phyloP scores from a whole-genome alignment of 2,113 vertebrate species.

The Synodontis membranacea region DNA sequence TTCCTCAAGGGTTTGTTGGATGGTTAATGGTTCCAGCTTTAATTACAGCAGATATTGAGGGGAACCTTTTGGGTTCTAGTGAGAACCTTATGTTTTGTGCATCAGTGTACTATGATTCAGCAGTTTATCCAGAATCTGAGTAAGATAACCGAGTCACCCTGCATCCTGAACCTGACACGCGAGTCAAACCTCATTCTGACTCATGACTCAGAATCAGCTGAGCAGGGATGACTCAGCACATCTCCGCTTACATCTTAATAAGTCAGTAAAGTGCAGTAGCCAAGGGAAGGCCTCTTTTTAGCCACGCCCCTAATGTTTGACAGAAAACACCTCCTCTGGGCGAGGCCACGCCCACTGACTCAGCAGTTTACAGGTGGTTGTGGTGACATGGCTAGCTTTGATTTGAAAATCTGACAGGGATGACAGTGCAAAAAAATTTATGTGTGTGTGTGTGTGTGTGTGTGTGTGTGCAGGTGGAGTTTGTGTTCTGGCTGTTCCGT shows the following conservation, averaged over 20 bases:
- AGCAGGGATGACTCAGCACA: not conserved
- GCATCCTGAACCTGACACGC: not conserved
- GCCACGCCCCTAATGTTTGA: not conserved
- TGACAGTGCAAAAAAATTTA: not conserved
- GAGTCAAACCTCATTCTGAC: not conserved
- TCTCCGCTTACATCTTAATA: not conserved
- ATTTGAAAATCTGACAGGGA: not conserved
- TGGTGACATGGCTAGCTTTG: not conserved
- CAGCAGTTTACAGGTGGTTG: not conserved
- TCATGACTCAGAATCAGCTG: not conserved
- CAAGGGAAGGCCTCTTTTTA: no score
- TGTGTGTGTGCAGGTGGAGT: slow-evolving; percentile 73
- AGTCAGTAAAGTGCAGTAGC: not conserved
- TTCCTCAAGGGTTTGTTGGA: not conserved
- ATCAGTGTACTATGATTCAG: no score
- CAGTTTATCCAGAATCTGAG: no score
- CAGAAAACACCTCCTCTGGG: no score
- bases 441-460: slow-evolving; percentile 27
- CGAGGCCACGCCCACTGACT: not conserved
- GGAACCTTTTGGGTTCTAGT: not conserved
- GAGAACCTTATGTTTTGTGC: not conserved
- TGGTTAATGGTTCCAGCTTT: not conserved
- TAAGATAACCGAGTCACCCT: not conserved
- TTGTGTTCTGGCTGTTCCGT: slow-evolving; percentile 82
- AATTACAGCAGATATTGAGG: not conserved